Conservation (phyloP, 2,113 vertebrate genomes). For the Oryzias javanicus region DNA sequence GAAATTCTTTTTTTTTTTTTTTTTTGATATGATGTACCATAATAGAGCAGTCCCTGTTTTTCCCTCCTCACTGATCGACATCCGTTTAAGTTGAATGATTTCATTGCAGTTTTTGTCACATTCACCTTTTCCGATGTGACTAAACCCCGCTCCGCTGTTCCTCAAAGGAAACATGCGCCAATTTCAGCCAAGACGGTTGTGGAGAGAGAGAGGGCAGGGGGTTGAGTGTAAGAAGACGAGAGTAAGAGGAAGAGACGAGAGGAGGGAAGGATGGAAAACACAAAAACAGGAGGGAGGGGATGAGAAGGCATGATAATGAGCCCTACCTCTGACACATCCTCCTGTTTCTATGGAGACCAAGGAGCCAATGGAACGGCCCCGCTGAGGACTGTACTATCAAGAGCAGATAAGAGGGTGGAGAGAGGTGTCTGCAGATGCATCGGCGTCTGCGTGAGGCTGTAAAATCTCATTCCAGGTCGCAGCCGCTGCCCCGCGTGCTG, state of each 20-base stretch:
- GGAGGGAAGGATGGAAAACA: constrained; percentile 43
- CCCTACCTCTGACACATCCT: constrained; percentile 79
- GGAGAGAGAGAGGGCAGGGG: constrained; percentile 1
- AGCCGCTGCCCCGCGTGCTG: constrained; percentile 17
- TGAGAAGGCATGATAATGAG: constrained; percentile 64
- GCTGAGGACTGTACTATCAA: constrained; percentile 72
- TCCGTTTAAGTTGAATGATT: too few relatives aligned
- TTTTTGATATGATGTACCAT: too few relatives aligned
- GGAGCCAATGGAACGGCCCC: constrained; percentile 71
- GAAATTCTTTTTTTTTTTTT: too few relatives aligned
- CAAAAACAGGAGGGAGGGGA: constrained; percentile 45
- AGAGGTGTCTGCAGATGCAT: constrained; percentile 32
- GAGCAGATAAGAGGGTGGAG: constrained; percentile 64
- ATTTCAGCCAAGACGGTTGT: constrained; percentile 45
- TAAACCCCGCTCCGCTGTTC: constrained; percentile 36
- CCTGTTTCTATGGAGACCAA: constrained; percentile 82
- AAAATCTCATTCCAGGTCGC: constrained; percentile 21
- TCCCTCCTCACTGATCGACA: too few relatives aligned
- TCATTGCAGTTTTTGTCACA: not conserved
- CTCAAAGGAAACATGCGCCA: constrained; percentile 41
- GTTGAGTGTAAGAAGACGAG: constrained; percentile 40
- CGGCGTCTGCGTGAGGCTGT: constrained; percentile 29
- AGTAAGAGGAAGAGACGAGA: constrained; percentile 13
- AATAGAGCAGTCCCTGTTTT: too few relatives aligned
- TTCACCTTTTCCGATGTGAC: constrained; percentile 11